Evolutionary conservation across 2,888 invertebrate genomes (phyloP).

Genomic region (Caenorhabditis sp.): DNA sequence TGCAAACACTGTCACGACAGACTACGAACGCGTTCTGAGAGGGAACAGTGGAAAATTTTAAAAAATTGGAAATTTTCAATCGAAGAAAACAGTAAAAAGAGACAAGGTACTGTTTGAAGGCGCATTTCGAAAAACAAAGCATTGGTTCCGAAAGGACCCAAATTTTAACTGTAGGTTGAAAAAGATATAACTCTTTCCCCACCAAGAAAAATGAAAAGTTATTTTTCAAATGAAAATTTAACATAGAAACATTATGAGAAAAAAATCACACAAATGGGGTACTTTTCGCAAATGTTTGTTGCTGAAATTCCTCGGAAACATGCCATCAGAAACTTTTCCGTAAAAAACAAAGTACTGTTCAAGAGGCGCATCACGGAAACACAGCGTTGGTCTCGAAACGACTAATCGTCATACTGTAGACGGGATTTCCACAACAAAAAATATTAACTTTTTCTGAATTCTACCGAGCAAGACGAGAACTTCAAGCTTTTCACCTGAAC

Average conservation of each 20-base stretch:
- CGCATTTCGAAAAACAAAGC: not conserved
- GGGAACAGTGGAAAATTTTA: not conserved
- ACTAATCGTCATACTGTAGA: not conserved
- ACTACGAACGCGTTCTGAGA: not conserved
- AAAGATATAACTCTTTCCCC: too few relatives aligned
- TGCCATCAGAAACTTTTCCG: not conserved
- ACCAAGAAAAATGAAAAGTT: too few relatives aligned
- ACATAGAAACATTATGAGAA: too few relatives aligned
- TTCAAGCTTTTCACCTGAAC: conserved; percentile 6
- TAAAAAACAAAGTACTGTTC: not conserved
- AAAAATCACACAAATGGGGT: too few relatives aligned
- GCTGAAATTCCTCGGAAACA: too few relatives aligned
- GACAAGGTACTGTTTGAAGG: not conserved
- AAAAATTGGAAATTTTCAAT: not conserved
- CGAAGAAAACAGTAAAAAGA: not conserved
- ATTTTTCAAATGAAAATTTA: too few relatives aligned
- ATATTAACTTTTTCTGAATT: too few relatives aligned
- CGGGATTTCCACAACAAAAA: too few relatives aligned
- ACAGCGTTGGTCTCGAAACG: not conserved
- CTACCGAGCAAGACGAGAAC: too few relatives aligned
- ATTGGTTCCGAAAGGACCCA: not conserved
- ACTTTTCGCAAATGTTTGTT: too few relatives aligned
- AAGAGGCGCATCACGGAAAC: too few relatives aligned
- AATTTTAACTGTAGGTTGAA: not conserved
- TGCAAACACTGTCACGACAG: conserved; percentile 23